These are phyloP conservation scores for Sussaba pulchella DNA, from an alignment of 2,888 invertebrate species.

Conservation along the genomic window DNA sequence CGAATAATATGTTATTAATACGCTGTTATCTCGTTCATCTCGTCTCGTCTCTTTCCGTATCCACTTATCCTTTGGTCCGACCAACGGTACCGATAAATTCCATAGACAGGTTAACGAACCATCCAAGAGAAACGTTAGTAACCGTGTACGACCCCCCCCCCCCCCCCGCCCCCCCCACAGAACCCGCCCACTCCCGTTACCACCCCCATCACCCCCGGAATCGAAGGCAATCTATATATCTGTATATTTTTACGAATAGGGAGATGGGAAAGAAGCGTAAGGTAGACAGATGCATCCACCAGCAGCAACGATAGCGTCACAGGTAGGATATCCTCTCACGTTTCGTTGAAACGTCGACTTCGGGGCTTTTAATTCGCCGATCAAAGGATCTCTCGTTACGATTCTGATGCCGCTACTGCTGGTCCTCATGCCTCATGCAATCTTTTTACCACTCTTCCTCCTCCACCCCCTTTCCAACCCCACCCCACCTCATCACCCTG, in stretches of 20 bases:
- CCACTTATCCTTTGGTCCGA: slow-evolving; percentile 75
- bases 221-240: background rate
- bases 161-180: slow-evolving; percentile 10
- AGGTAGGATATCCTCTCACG: slow-evolving; percentile 32
- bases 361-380: slow-evolving; percentile 82
- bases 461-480: background rate
- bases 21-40: slow-evolving; percentile 68
- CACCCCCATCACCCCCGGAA: too few species aligned
- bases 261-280: slow-evolving; percentile 28
- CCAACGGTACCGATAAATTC: slow-evolving; percentile 80
- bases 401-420: slow-evolving; percentile 40
- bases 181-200: too few species aligned
- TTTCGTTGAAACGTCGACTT: slow-evolving; percentile 77
- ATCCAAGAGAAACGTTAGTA: slow-evolving; percentile 50
- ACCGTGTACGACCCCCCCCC: slow-evolving; percentile 20
- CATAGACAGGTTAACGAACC: slow-evolving; percentile 83
- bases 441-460: slow-evolving; percentile 35
- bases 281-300: background rate
- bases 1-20: slow-evolving; percentile 82
- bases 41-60: slow-evolving; percentile 54
- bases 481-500: background rate
- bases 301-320: slow-evolving; percentile 26
- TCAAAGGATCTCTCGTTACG: slow-evolving; percentile 78
- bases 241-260: background rate
- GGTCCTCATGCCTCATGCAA: slow-evolving; percentile 47